Base-by-base conservation (phyloP, 1,140 invertebrate species). In the Apis mellifera region DNA sequence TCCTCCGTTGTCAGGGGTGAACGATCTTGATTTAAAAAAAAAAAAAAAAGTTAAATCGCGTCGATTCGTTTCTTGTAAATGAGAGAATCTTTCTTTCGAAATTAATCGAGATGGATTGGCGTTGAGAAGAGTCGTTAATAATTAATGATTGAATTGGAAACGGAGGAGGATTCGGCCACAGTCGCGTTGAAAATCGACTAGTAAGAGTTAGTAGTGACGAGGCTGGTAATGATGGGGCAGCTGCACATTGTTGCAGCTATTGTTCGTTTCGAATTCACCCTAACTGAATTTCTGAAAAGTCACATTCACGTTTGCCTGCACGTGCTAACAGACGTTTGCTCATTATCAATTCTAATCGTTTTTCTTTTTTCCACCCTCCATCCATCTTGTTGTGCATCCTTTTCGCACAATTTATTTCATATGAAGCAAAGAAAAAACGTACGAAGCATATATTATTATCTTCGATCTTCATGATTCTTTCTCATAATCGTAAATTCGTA, bases 221-320 rank as follows among this genome's bases (percentile, higher is more conserved):
- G 62, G 68, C 65, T 72, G 83, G 74, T 90, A 91, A 92, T 90
- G 90, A 88, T 75, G 85, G 85, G 78, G 86, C 93, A 94, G 92
- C 92, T 94, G 92, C 90, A 48, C 82, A n/a, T 50, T 48, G 42
- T 82, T 17, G 69, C 74, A 73, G n/a, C 83, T 82, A 86, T 86
- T 89, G 90, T 92, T 90, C 90, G 89, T 92, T 90, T 80, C 89
- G 89, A 91, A 93, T 92, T 89, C 90, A 92, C 92, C 92, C 91
- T 89, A 91, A 86, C 90, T 84, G 86, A 89, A 90, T 91, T 91
- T 92, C 32, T 89, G 84, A 89, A 92, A 91, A 93, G 89, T 92
- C 91, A 91, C 88, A 90, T 89, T 88, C 88, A 85, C 76, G 84
- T 86, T 89, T 32, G 32, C 76, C 42, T 76, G 78, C 88, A 87